Evolutionary conservation across 2,888 invertebrate species (phyloP).

Genomic region (Monopis laevigella): DNA sequence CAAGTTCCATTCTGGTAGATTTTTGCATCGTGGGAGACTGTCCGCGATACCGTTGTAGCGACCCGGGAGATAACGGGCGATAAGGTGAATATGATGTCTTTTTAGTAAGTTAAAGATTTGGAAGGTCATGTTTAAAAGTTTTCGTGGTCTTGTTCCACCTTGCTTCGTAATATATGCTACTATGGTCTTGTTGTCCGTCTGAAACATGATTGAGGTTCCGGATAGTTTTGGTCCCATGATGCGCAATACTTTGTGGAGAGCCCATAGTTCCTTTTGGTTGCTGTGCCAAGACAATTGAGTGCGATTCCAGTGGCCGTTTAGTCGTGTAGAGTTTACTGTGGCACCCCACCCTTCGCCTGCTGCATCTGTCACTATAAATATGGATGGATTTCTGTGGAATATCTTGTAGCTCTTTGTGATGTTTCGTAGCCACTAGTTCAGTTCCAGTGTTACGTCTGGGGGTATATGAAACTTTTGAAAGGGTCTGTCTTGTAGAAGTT

Average conservation of each 20-base stretch:
- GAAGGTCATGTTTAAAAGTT: conserved; percentile 13
- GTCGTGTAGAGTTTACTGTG: conserved; percentile 14
- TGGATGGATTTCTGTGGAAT: no score
- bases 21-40: conserved; percentile 19
- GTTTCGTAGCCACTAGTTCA: no score
- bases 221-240: not conserved
- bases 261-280: conserved; percentile 22
- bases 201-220: no score
- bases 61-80: conserved; percentile 21
- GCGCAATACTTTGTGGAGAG: conserved; percentile 15
- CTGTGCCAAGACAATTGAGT: conserved; percentile 20
- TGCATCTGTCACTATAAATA: conserved; percentile 15
- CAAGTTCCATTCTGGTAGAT: conserved; percentile 20
- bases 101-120: conserved; percentile 13
- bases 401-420: no score
- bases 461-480: no score
- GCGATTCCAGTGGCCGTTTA: conserved; percentile 18
- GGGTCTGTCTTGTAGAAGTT: no score
- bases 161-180: conserved; percentile 21
- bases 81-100: no score
- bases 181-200: conserved; percentile 18
- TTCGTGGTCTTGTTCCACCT: conserved; percentile 20
- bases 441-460: no score
- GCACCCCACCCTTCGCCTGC: conserved; percentile 20
- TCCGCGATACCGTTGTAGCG: conserved; percentile 26